phyloP scores from a whole-genome alignment of 2,888 invertebrate species.

The Timema podura region DNA sequence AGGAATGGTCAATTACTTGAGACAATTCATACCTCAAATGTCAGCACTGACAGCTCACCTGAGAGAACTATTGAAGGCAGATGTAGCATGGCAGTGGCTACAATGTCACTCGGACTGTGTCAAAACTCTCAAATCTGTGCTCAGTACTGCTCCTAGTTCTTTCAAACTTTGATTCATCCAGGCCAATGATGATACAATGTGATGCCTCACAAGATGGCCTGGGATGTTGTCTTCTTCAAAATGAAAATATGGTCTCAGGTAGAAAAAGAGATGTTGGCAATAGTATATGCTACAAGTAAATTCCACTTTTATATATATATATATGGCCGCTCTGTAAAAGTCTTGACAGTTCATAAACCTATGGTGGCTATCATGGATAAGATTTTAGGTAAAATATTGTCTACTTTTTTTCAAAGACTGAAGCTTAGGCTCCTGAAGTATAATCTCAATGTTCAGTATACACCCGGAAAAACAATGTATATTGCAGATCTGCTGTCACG shows the following conservation, averaged over 20 bases:
- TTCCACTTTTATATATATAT: slow-evolving; percentile 18
- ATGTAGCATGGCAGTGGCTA: neutral
- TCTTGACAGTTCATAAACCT: slow-evolving; percentile 20
- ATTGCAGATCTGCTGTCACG: neutral
- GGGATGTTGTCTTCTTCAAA: slow-evolving; percentile 31
- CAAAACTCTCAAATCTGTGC: neutral
- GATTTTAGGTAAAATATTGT: too few relatives aligned
- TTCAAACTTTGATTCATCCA: slow-evolving; percentile 23
- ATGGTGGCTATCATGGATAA: neutral
- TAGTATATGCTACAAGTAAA: slow-evolving; percentile 12
- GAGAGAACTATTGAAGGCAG: slow-evolving; percentile 17
- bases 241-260: slow-evolving; percentile 40
- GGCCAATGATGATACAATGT: slow-evolving; percentile 23
- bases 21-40: slow-evolving; percentile 18
- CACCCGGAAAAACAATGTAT: neutral
- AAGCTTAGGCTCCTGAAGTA: slow-evolving; percentile 6
- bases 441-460: neutral
- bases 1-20: slow-evolving; percentile 22
- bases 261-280: slow-evolving; percentile 33
- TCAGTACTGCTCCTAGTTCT: slow-evolving; percentile 28
- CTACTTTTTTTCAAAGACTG: neutral
- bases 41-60: slow-evolving; percentile 21
- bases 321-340: slow-evolving; percentile 13
- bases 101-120: slow-evolving; percentile 15
- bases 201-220: slow-evolving; percentile 30